Percentiles rank a stretch among this genome's conserved stretches.
These are phyloP conservation scores for Scelioninae gen. 1 DNA, from an alignment of 2,888 invertebrate genomes.

Conservation along the genomic window DNA sequence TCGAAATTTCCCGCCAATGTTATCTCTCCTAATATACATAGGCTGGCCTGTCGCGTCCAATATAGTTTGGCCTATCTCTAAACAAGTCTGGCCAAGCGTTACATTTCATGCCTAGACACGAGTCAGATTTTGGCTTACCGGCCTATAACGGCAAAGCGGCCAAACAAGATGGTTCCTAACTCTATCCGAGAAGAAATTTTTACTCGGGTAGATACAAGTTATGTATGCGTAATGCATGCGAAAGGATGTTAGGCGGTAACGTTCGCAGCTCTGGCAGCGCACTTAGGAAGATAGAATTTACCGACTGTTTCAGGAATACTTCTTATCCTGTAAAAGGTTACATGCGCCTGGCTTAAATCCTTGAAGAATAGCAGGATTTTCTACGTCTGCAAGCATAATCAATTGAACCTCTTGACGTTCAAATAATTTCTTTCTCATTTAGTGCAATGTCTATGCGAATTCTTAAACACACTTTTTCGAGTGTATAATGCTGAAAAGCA, in stretches of 20 bases:
- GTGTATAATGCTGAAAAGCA: not conserved
- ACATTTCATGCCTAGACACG: no score
- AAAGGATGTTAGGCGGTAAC: slow-evolving; percentile 71
- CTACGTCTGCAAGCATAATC: slow-evolving; percentile 47
- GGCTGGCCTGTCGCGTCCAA: no score
- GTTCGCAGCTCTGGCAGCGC: slow-evolving; percentile 76
- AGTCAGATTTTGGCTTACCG: no score
- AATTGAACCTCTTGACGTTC: slow-evolving; percentile 33
- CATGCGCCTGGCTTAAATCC: slow-evolving; percentile 55
- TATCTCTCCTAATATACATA: no score
- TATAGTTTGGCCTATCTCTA: no score
- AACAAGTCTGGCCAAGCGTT: no score
- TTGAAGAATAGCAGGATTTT: slow-evolving; percentile 52
- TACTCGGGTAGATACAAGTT: slow-evolving; percentile 70
- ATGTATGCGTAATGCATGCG: slow-evolving; percentile 71
- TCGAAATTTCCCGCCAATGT: no score
- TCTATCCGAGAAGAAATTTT: no score
- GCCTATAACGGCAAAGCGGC: no score
- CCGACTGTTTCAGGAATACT: slow-evolving; percentile 63
- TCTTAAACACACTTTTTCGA: slow-evolving; percentile 5
- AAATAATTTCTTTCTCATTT: slow-evolving; percentile 54
- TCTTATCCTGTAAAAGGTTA: slow-evolving; percentile 61
- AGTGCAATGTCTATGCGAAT: slow-evolving; percentile 22
- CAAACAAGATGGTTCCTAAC: no score
- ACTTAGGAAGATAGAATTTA: slow-evolving; percentile 76